These are phyloP conservation scores for Tolmerus cingulatus DNA, from an alignment of 2,888 invertebrate genomes.

Conservation along the genomic window DNA sequence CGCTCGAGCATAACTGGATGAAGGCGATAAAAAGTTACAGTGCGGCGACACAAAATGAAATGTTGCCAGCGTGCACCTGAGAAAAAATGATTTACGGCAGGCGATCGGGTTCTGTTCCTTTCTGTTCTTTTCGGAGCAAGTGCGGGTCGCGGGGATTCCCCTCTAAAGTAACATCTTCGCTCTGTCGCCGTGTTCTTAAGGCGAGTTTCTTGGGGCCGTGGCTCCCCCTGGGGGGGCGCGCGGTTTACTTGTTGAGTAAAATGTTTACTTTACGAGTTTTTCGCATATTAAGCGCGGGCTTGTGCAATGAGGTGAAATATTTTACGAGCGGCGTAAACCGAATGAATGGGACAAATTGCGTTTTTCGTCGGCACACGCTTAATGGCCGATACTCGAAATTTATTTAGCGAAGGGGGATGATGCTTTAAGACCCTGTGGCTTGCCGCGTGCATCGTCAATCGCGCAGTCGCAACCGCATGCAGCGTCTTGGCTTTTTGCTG, in stretches of 20 bases:
- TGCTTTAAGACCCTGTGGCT: not conserved
- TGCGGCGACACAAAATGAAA: conserved; percentile 23
- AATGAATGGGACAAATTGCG: conserved; percentile 29
- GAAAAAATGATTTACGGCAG: conserved; percentile 31
- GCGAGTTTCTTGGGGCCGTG: not conserved
- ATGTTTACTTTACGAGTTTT: conserved; percentile 20
- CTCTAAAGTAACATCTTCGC: not conserved
- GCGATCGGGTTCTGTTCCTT: not conserved
- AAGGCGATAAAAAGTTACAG: not conserved
- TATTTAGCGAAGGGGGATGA: not conserved
- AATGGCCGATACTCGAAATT: not conserved
- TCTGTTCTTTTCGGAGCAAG: not conserved
- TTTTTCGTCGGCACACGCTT: not conserved
- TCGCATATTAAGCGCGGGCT: conserved; percentile 6
- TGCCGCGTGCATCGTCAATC: not conserved
- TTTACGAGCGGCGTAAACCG: conserved; percentile 18
- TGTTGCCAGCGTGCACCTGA: conserved; percentile 33
- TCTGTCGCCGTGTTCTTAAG: not conserved
- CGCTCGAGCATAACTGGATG: not conserved
- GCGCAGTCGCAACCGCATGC: not conserved
- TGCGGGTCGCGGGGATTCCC: not conserved
- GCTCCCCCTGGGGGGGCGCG: not conserved
- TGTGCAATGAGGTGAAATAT: conserved; percentile 17
- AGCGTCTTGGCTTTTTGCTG: not conserved
- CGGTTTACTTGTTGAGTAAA: conserved; percentile 23